Evolutionary conservation across 1,140 invertebrate genomes (phyloP).

Genomic region (Zaprionus camerounensis): DNA sequence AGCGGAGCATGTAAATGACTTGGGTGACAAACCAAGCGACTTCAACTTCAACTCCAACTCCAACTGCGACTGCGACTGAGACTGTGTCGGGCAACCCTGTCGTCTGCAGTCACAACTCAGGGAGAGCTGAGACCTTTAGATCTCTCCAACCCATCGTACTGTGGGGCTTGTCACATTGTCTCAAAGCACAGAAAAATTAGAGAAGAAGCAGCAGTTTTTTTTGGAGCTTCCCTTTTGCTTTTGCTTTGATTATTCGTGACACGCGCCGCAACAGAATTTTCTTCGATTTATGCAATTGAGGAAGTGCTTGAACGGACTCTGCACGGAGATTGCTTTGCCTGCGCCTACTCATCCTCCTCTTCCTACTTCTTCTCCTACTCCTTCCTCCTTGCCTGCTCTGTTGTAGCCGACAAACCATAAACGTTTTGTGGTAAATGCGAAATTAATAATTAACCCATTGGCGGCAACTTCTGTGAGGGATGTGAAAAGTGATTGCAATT

Average conservation of each 20-base stretch:
- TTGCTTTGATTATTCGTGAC: slow-evolving; percentile 71
- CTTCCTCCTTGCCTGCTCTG: not conserved
- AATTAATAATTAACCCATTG: slow-evolving; percentile 79
- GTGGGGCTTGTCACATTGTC: slow-evolving; percentile 72
- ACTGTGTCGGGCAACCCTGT: not conserved
- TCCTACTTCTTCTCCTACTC: not conserved
- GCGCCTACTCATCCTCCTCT: too few relatives aligned
- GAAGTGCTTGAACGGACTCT: slow-evolving; percentile 63
- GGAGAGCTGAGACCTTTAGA: not conserved
- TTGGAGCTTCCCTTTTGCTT: slow-evolving; percentile 34
- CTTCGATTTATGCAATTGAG: slow-evolving; percentile 82
- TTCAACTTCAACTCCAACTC: slow-evolving; percentile 37
- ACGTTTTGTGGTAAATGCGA: slow-evolving; percentile 79
- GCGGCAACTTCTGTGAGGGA: slow-evolving; percentile 29
- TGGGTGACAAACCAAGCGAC: slow-evolving; percentile 70
- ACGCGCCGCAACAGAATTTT: slow-evolving; percentile 79
- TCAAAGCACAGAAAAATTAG: slow-evolving; percentile 51
- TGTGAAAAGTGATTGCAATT: slow-evolving; percentile 56
- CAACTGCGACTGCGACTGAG: too few relatives aligned
- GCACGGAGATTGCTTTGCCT: slow-evolving; percentile 24
- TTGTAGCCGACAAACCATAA: slow-evolving; percentile 56
- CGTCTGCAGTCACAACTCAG: slow-evolving; percentile 27
- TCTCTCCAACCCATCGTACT: not conserved
- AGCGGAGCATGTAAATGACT: slow-evolving; percentile 80
- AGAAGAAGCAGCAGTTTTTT: slow-evolving; percentile 31